Base-by-base conservation (phyloP, 2,113 vertebrate species). In the Danio rerio region DNA sequence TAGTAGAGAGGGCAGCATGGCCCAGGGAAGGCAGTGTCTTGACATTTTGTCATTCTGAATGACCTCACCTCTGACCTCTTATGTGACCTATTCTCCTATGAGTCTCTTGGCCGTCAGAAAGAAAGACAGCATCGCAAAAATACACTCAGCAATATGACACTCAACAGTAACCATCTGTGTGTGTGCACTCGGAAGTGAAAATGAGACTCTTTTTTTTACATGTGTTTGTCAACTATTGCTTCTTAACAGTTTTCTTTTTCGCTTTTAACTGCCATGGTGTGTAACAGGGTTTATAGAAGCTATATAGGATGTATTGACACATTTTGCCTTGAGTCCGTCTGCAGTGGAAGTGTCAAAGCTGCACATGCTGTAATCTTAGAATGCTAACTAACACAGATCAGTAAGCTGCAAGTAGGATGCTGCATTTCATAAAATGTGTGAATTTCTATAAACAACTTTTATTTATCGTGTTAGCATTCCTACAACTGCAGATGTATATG, bases 21-120 rank as follows among this genome's bases (percentile, higher is more conserved):
- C 43, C 47, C 56, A 61, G 11, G 40, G 55, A 59, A 75, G 69
- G 53, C 55, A 63, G 16, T 31, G 45, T 9, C 3, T 5, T 77
- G 58, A 77, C 75, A 77, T 77, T 77, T 63, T 81, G 79, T 72
- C 68, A 61, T 73, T 81, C 71, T 81, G 45, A 74, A 62, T 74
- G 59, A 81, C 59, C 80, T 11, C 21, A 45, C 15, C 20, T 61
- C 9, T 81, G 70, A 73, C 80, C 80, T 81, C 70, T 20, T 61
- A 15, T 0, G 4, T 55, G 58, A 74, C 80, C 70, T 49, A 42
- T 18, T 73, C 10, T 52, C 69, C 70, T 63, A 7, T 9, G 56
- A 62, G 45, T 21, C 21, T 74, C 31, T 9, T 42, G 52, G 21
- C 21, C 9, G 20, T 10, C 75, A 63, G 45, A 63, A 31, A 61